Percentiles rank a stretch among this genome's conserved stretches.
phyloP scores from a whole-genome alignment of 1,140 invertebrate species.

The Drosophila repletoides region DNA sequence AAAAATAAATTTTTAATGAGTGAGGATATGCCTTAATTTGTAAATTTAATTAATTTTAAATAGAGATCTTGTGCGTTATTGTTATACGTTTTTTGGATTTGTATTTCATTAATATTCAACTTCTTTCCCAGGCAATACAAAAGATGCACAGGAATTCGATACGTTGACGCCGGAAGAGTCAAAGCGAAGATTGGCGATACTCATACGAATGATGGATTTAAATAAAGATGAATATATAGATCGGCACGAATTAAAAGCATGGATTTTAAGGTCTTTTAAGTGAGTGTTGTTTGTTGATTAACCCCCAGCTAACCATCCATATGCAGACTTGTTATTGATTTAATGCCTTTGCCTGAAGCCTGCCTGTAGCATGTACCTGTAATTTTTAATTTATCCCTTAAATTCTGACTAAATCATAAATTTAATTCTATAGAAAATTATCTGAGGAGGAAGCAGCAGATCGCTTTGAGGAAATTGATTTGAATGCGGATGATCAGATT shows the following conservation, averaged over 20 bases:
- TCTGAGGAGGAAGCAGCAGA: constrained; percentile 94
- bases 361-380: constrained; percentile 28
- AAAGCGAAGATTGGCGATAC: constrained; percentile 88
- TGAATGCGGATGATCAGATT: constrained; percentile 90
- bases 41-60: too few relatives aligned
- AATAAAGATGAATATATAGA: constrained; percentile 89
- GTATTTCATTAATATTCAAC: constrained; percentile 17
- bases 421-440: constrained; percentile 86
- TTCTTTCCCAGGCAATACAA: constrained; percentile 89
- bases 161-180: constrained; percentile 93
- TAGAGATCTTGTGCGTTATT: too few relatives aligned
- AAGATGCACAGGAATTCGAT: constrained; percentile 96
- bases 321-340: background rate
- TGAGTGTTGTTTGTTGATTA: constrained; percentile 84
- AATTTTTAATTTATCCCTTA: background rate
- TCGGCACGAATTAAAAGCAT: constrained; percentile 92
- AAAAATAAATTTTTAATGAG: too few relatives aligned
- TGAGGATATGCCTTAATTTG: too few relatives aligned
- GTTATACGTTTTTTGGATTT: too few relatives aligned
- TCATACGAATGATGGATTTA: constrained; percentile 95
- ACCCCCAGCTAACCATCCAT: constrained; percentile 42
- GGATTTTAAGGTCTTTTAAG: constrained; percentile 97
- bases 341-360: constrained; percentile 18
- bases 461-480: constrained; percentile 92
- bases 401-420: constrained; percentile 11